These are phyloP conservation scores for Autographa gamma DNA, from an alignment of 2,888 invertebrate species.

Conservation along the genomic window DNA sequence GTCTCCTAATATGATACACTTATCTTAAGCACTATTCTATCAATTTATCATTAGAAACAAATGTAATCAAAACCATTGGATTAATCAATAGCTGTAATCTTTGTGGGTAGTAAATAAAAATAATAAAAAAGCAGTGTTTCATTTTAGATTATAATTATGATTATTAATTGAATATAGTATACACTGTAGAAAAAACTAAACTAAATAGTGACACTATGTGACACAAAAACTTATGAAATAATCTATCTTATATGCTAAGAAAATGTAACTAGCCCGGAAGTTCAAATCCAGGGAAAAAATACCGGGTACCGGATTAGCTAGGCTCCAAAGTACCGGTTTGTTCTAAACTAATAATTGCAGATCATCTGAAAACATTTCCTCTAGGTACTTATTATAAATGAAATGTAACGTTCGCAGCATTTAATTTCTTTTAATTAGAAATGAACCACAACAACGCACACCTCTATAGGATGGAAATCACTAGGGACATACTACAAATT, in stretches of 20 bases:
- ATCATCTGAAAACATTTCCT: constrained; percentile 57
- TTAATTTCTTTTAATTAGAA: constrained; percentile 1
- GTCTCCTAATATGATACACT: neutral
- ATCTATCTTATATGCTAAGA: constrained; percentile 23
- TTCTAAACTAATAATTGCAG: constrained; percentile 54
- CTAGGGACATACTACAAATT: constrained; percentile 26
- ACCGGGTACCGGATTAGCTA: constrained; percentile 23
- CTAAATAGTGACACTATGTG: constrained; percentile 51
- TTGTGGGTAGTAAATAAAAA: constrained; percentile 47
- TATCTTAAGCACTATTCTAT: constrained; percentile 11
- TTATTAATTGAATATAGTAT: constrained; percentile 11
- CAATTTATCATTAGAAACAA: constrained; percentile 9
- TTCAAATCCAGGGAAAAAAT: constrained; percentile 22
- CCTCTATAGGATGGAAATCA: constrained; percentile 18
- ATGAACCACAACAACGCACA: constrained; percentile 41
- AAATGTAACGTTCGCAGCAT: constrained; percentile 17
- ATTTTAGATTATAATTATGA: constrained; percentile 30
- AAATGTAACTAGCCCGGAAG: constrained; percentile 24
- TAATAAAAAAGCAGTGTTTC: constrained; percentile 38
- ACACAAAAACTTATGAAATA: constrained; percentile 27
- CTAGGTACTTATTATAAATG: constrained; percentile 29
- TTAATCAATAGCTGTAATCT: constrained; percentile 28
- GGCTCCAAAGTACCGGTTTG: constrained; percentile 21
- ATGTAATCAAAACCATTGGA: constrained; percentile 21
- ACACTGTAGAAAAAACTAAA: constrained; percentile 14